Conservation (phyloP, 2,888 invertebrate species). For the Polyommatus iphigenia region DNA sequence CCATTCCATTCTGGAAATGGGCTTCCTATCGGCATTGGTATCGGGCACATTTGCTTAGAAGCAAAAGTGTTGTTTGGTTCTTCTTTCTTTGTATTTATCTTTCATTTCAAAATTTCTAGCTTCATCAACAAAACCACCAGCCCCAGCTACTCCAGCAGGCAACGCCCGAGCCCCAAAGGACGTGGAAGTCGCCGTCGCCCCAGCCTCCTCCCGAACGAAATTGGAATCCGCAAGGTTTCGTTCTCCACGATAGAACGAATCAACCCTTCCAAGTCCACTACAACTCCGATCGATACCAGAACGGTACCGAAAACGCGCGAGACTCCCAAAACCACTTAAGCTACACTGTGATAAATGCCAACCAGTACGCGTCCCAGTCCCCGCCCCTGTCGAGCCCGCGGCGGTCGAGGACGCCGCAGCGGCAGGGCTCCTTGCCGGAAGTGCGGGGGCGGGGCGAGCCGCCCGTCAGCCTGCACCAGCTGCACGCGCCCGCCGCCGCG, state of each 20-base stretch:
- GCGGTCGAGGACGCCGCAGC: conserved; percentile 77
- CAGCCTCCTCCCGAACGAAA: conserved; percentile 58
- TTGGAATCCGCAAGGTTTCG: conserved; percentile 81
- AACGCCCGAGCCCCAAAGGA: conserved; percentile 58
- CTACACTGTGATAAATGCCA: conserved; percentile 80
- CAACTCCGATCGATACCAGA: conserved; percentile 80
- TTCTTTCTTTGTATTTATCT: not conserved
- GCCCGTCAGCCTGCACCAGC: conserved; percentile 77
- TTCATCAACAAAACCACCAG: conserved; percentile 59
- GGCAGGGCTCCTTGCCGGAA: conserved; percentile 74
- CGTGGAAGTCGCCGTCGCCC: conserved; percentile 66
- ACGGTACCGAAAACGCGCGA: conserved; percentile 81
- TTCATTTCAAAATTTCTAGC: conserved; percentile 48
- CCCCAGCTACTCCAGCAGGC: conserved; percentile 48
- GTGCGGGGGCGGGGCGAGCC: conserved; percentile 44
- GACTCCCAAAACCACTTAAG: conserved; percentile 76
- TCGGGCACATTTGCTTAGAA: conserved; percentile 10
- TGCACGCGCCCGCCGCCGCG: conserved; percentile 82
- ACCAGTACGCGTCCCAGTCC: conserved; percentile 78
- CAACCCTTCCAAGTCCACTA: conserved; percentile 66
- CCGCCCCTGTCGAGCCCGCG: conserved; percentile 83
- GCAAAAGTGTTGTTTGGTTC: not conserved
- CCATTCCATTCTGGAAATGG: not conserved
- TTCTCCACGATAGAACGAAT: conserved; percentile 81
- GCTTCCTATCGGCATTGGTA: not conserved